Evolutionary conservation across 2,113 vertebrate genomes (phyloP), one percentile per base, ranked within the genome.

Genomic region (Barnardius zonarius): DNA sequence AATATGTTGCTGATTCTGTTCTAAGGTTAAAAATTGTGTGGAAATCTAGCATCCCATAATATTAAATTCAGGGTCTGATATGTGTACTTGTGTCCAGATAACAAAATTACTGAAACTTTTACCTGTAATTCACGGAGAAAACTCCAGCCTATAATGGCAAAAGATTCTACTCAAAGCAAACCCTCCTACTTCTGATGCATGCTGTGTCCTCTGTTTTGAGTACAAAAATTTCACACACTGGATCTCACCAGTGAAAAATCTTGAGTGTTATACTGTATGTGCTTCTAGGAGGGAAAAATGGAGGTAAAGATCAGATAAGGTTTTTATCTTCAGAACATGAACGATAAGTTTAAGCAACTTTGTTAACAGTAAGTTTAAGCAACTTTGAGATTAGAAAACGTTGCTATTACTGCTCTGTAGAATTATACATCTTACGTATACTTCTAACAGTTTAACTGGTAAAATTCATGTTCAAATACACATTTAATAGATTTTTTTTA

Each of bases 1-100:
- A 96, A 80, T 85, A 91, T 14, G 33, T 59, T 88, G 86, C 86
- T 90, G 67, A 92, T 96, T 94, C 92, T 95, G 31, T 96, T 96
- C 46, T 52, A 30, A 88, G 72, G 16, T 79, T 93, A 79, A 39
- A 90, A 91, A 49, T n/a, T 48, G 8, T 67, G 15, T 51, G 91
- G 44, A 84, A 92, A 86, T 91, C 39, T 78, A 92, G 43, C 33
- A 48, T 66, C 24, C 22, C 1, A 1, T 64, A 86, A 22, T 70
- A 61, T 9, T 68, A 72, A 91, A 41, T 68, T 86, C 7, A 7
- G 13, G 7, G 9, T 80, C 44, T 51, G 23, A 62, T 51, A 74
- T 77, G 18, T 2, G 0, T 63, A 19, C 63, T 57, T 64, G 39
- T 79, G 18, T 64, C 20, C 23, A 55, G 33, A 37, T 69, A n/a